A percentile compares a stretch with the other conserved stretches of the same genome.
Evolutionary conservation across 2,113 vertebrate species (phyloP).

Genomic region (Ictidomys tridecemlineatus): DNA sequence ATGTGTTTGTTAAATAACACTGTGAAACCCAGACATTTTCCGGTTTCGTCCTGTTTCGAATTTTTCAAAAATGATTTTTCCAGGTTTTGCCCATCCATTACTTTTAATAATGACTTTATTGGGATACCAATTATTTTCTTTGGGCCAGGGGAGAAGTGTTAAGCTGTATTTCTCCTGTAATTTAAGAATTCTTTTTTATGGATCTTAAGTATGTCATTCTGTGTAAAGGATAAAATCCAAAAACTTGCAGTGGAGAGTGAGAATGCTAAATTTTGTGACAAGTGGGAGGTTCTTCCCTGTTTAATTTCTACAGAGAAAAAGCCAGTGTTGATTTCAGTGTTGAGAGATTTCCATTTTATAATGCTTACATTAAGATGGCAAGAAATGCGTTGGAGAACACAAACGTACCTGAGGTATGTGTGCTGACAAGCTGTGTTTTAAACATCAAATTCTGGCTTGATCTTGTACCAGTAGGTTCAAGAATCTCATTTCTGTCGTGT

Average conservation of each 20-base stretch:
- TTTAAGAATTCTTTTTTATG: constrained; percentile 78
- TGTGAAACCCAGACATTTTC: constrained; percentile 86
- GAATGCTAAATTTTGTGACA: constrained; percentile 70
- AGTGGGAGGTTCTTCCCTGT: constrained; percentile 68
- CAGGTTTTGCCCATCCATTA: constrained; percentile 85
- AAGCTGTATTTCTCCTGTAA: constrained; percentile 82
- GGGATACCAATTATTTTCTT: constrained; percentile 85
- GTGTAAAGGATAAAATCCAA: constrained; percentile 66
- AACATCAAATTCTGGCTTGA: constrained; percentile 11
- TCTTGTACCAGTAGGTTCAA: constrained; percentile 63
- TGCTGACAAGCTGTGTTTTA: constrained; percentile 66
- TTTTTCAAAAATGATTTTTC: constrained; percentile 86
- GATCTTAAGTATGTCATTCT: constrained; percentile 74
- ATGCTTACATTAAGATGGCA: constrained; percentile 59
- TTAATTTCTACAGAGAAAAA: constrained; percentile 72
- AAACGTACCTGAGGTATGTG: constrained; percentile 24
- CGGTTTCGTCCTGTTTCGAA: constrained; percentile 83
- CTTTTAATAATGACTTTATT: constrained; percentile 87
- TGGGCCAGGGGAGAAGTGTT: constrained; percentile 82
- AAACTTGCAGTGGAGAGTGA: constrained; percentile 62
- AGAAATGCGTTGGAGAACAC: constrained; percentile 63
- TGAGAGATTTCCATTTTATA: constrained; percentile 77
- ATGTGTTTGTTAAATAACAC: constrained; percentile 84
- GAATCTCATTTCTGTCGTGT: constrained; percentile 54
- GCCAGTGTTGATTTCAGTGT: constrained; percentile 52